Percentiles rank a stretch among this genome's conserved stretches.
These are phyloP conservation scores for Papilio helenus DNA, from an alignment of 1,140 invertebrate species.

Conservation along the genomic window DNA sequence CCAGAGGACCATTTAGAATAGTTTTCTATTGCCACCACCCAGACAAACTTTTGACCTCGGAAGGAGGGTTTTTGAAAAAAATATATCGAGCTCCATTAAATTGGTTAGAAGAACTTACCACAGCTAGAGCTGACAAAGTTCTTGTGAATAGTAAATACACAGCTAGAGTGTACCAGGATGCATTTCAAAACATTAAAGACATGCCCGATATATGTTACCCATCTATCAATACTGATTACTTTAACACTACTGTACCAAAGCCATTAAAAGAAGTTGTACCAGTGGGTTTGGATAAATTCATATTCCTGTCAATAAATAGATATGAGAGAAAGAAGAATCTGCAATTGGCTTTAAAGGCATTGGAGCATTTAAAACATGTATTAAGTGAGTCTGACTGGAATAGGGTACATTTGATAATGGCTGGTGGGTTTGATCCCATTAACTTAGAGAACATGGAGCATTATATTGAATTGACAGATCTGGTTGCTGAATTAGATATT, in stretches of 20 bases:
- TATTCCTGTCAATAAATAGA: conserved; percentile 97
- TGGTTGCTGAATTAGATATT: conserved; percentile 87
- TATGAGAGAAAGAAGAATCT: conserved; percentile 99
- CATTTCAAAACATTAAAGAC: conserved; percentile 89
- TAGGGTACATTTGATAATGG: conserved; percentile 93
- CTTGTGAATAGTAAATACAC: conserved; percentile 98
- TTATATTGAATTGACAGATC: conserved; percentile 89
- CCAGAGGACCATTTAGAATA: conserved; percentile 85
- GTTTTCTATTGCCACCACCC: conserved; percentile 99
- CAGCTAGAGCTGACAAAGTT: conserved; percentile 92
- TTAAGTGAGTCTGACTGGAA: conserved; percentile 84
- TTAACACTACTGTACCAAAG: conserved; percentile 85
- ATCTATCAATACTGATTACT: conserved; percentile 92
- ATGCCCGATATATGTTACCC: conserved; percentile 95
- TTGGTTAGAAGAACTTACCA: conserved; percentile 95
- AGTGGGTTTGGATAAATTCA: conserved; percentile 82
- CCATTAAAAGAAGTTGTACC: conserved; percentile 79
- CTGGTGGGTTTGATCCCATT: conserved; percentile 97
- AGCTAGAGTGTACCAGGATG: conserved; percentile 91
- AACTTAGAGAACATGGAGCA: conserved; percentile 96
- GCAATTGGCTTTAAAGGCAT: conserved; percentile 90
- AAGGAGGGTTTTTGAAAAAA: conserved; percentile 87
- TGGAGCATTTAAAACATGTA: conserved; percentile 86
- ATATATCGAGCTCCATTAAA: conserved; percentile 95
- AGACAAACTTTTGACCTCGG: conserved; percentile 92